These are phyloP conservation scores for Pandemis heparana DNA, from an alignment of 2,888 invertebrate species.

Conservation along the genomic window DNA sequence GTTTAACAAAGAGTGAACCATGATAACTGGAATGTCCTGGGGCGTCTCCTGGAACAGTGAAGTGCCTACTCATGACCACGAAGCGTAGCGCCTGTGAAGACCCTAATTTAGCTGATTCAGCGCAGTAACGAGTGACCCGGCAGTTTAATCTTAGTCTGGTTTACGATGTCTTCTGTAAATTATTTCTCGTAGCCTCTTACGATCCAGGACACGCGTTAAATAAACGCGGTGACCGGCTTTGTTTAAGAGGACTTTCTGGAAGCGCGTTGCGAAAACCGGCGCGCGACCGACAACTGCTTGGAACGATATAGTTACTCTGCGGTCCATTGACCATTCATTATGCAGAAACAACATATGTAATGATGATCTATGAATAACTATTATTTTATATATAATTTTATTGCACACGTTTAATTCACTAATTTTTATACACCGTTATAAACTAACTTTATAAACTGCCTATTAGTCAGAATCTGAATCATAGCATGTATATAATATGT, in stretches of 20 bases:
- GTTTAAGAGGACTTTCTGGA: constrained; percentile 52
- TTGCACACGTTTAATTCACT: background rate
- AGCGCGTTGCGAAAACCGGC: constrained; percentile 45
- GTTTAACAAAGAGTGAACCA: background rate
- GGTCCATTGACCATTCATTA: background rate
- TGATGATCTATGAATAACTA: background rate
- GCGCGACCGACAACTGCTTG: constrained; percentile 23
- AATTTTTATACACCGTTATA: background rate
- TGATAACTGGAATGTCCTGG: background rate
- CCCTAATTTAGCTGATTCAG: constrained; percentile 29
- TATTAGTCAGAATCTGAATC: constrained; percentile 7
- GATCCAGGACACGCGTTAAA: constrained; percentile 49
- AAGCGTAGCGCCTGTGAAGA: background rate
- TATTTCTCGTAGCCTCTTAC: constrained; percentile 45
- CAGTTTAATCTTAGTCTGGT: constrained; percentile 37
- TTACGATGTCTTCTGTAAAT: constrained; percentile 44
- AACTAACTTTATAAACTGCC: background rate
- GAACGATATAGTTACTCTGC: background rate
- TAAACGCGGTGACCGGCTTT: constrained; percentile 58
- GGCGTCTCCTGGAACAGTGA: background rate
- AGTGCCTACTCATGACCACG: background rate
- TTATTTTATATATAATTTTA: background rate
- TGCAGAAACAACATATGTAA: background rate
- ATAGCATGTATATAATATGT: background rate
- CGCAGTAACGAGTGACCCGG: constrained; percentile 29